Base-by-base conservation (phyloP, 2,888 invertebrate species). In the Drosophila kuntzei region DNA sequence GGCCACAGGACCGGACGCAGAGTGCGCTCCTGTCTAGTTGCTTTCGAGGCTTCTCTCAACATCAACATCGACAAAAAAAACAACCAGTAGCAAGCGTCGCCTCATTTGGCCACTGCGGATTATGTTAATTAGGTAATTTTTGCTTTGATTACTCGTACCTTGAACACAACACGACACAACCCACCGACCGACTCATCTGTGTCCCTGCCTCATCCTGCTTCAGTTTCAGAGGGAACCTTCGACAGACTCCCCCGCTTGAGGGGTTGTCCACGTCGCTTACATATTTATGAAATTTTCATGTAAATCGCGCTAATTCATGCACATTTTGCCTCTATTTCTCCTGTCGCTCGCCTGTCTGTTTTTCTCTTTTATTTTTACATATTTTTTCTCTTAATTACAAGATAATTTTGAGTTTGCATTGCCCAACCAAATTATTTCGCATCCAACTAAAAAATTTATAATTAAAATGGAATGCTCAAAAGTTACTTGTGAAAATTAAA, bases 111-210 rank as follows among this genome's bases (percentile, higher is more conserved):
- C 88, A 87, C 89, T 88, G 86, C 79, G 88, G 88, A 88, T 88
- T 88, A 88, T 90, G 88, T 84, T 90, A 90, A 88, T 88, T 87
- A 88, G 88, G 88, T 90, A 90, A 88, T 90, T 90, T 89, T 82
- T 82, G 82, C 89, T 87, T 80, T 89, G 86, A 88, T 87, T 89
- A 76, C 78, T 69, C 68, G 66, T 88, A 82, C 88, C 89, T 82
- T 75, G 76, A 71, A 72, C 55, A 55, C 29, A n/a, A n/a, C n/a
- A 7, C n/a, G 43, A 55, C 43, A 53, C 41, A 41, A 29, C 20
- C 20, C 27, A 39, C 37, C n/a, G 11, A 22, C 43, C 29, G 18
- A 36, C 47, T 37, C 27, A 25, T 20, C 29, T n/a, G 20, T 9
- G n/a, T 16, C 12, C 12, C 36, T 11, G 22, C 37, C 27, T 7